These are phyloP conservation scores for Hippoglossus hippoglossus DNA, from an alignment of 2,797 vertebrate genomes.

Conservation along the genomic window DNA sequence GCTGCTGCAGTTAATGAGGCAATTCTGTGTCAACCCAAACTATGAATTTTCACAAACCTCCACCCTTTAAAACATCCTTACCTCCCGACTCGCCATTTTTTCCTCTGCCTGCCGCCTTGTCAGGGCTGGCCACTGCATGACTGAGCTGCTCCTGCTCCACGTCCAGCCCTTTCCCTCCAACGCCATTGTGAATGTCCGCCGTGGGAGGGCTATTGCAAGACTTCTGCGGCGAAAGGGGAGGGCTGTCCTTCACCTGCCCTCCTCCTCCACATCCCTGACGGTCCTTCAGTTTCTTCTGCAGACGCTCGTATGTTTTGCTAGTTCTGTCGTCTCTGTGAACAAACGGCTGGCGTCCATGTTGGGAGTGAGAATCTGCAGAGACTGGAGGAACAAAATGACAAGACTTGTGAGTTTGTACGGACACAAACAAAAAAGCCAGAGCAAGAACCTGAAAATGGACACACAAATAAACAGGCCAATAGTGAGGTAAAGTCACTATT, in stretches of 20 bases:
- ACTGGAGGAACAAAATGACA: conserved; percentile 50
- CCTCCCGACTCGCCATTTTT: conserved; percentile 87
- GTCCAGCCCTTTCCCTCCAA: conserved; percentile 75
- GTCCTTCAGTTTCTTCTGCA: conserved; percentile 97
- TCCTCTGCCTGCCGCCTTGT: conserved; percentile 82
- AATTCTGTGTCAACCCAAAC: conserved; percentile 3
- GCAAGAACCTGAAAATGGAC: not conserved
- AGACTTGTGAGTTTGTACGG: not conserved
- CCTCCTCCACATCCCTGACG: conserved; percentile 85
- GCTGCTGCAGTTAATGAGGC: conserved; percentile 59
- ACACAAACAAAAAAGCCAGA: not conserved
- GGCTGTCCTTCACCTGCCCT: conserved; percentile 92
- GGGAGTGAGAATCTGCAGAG: conserved; percentile 89
- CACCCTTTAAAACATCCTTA: conserved; percentile 65
- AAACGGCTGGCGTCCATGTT: conserved; percentile 90
- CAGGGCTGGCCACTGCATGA: conserved; percentile 76
- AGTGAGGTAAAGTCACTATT: conserved; percentile 1
- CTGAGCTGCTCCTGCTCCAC: conserved; percentile 79
- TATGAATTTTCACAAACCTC: conserved; percentile 16
- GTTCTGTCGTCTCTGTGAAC: conserved; percentile 93
- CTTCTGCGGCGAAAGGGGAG: conserved; percentile 93
- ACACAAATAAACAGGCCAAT: not conserved
- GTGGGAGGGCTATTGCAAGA: conserved; percentile 82
- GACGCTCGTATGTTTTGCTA: conserved; percentile 94
- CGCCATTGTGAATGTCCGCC: conserved; percentile 88